Percentiles rank a stretch among this genome's conserved stretches.
These are phyloP conservation scores for Eleutherodactylus coqui DNA, from an alignment of 2,797 vertebrate species.

Conservation along the genomic window DNA sequence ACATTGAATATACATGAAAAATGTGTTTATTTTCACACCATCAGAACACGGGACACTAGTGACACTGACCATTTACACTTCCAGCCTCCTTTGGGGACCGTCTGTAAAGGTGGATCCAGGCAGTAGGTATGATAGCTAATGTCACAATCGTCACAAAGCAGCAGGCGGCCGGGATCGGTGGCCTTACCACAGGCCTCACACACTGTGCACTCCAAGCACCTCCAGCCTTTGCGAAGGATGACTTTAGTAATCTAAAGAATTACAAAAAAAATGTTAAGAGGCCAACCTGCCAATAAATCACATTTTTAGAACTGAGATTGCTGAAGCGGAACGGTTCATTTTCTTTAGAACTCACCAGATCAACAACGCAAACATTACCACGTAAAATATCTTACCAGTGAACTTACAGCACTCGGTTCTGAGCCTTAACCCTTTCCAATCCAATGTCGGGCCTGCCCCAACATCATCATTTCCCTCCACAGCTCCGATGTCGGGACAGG, in stretches of 20 bases:
- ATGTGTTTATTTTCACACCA: no score
- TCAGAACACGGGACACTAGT: not conserved
- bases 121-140: constrained; percentile 99
- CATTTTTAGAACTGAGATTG: not conserved
- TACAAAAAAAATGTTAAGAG: not conserved
- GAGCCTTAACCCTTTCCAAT: no score
- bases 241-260: constrained; percentile 91
- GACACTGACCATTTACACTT: constrained; percentile 95
- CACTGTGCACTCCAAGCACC: constrained; percentile 97
- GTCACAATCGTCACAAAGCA: constrained; percentile 97
- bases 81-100: constrained; percentile 98
- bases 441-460: no score
- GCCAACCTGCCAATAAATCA: no score
- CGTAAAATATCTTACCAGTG: no score
- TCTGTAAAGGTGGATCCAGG: constrained; percentile 95
- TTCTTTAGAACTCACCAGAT: no score
- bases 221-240: constrained; percentile 97
- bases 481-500: no score
- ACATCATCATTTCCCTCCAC: no score
- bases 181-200: constrained; percentile 98
- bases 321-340: no score
- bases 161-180: constrained; percentile 91
- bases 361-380: no score
- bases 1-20: no score
- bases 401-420: no score